Evolutionary conservation across 2,888 invertebrate species (phyloP), one percentile per base, ranked within the genome.

Genomic region (Pollenia labialis): DNA sequence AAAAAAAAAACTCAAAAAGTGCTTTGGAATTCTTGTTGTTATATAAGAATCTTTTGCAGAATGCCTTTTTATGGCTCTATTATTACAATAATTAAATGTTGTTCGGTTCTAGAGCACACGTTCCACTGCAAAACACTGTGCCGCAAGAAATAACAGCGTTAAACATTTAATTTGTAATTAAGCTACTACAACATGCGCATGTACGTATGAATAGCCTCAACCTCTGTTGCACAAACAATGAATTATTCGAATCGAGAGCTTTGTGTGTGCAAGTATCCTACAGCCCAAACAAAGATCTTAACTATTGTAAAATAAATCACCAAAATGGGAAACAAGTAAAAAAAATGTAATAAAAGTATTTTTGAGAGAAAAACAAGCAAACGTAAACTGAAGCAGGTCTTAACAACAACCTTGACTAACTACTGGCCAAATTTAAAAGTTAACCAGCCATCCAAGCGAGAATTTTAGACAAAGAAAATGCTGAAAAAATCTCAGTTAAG

Each of bases 321-420:
- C 83, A 79, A 77, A 83, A 74, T 66, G 23, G 44, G 56, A 54
- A 40, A 11, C 32, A 54, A 68, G 44, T 32, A 60, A 60, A 23
- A 32, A 18, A 54, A 74, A 50, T 48, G 18, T 54, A 54, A 62
- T 64, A 71, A 71, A 64, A 83, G 60, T 48, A 48, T 48, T 48
- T 56, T n/a, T 50, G 46, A 6, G 11, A 4, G 16, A 44, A 40
- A 71, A 40, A 58, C 18, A 60, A 58, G 11, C 44, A 71, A 74
- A 52, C 79, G 58, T 72, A 72, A 79, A 79, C 66, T 74, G 58
- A 84, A 84, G 72, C 79, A 84, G 79, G 66, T 84, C 72, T 68
- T 7, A 84, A 60, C 72, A 87, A 77, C 76, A 87, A 81, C 87
- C 87, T 87, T 87, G 87, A 87, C 82, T 82, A 82, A 87, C 82